Evolutionary conservation across 2,113 vertebrate genomes (phyloP), one percentile per base, ranked within the genome.

Genomic region (Alligator mississippiensis): DNA sequence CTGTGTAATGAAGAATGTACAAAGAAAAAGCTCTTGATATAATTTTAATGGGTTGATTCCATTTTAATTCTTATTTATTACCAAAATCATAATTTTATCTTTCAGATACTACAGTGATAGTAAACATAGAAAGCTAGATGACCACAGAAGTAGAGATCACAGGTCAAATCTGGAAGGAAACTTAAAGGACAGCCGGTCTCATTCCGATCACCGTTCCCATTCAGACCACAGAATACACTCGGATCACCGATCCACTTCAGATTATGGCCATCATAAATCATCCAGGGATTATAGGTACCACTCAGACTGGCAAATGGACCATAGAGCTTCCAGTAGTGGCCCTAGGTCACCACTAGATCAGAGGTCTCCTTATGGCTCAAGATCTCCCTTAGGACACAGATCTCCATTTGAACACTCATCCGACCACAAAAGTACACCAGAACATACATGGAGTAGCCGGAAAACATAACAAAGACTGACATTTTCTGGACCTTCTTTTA

Each of bases 351-450:
- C 99, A 25, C 96, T 99, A 87, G 99, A 99, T 97, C 99, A 99
- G 95, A 98, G 99, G 84, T 99, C 99, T 59, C 98, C 99, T 7
- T 99, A 99, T 66, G 99, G 99, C 91, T 98, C 99, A 34, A 98
- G 98, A 89, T 99, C 99, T 21, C 99, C 99, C 1, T 62, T 99
- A 75, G 98, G 98, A 27, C 98, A 98, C 95, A 98, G 98, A 94
- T 99, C 99, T 76, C 99, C 99, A 4, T 99, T 99, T 93, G 99
- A 99, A 96, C 99, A 99, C 94, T 99, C 99, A 57, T 96, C 98
- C 34, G 99, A 99, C 98, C 99, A 99, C 97, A 99, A 98, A 98
- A 99, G 98, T 98, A 99, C 99, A 75, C 99, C 99, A 5, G 99
- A 99, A 98, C 99, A 99, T 96, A 98, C 98, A 90, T 99, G 99